These are phyloP conservation scores for Laticauda laticaudata DNA, from an alignment of 2,113 vertebrate species.

Conservation along the genomic window DNA sequence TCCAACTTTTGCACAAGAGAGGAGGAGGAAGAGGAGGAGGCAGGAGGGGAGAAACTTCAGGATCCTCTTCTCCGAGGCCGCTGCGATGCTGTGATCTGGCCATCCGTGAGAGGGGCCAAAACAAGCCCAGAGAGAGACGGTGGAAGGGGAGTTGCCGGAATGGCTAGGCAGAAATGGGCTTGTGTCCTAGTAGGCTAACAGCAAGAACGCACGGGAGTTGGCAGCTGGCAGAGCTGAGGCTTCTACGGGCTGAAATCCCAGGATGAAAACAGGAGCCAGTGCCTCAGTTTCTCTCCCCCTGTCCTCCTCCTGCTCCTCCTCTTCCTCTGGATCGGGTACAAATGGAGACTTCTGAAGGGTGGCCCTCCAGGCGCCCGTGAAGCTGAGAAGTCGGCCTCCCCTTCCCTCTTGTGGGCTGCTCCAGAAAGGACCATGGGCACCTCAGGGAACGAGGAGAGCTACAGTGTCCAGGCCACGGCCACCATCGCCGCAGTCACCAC, in stretches of 20 bases:
- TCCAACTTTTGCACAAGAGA: slow-evolving; percentile 8
- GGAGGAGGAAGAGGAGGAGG: too few species aligned
- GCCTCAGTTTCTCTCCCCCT: not conserved
- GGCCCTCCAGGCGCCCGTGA: not conserved
- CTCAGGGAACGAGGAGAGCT: slow-evolving; percentile 55
- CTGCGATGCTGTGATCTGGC: not conserved
- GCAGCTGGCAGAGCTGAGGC: not conserved
- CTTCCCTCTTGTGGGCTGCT: too few species aligned
- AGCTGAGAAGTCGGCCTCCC: not conserved
- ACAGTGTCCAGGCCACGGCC: slow-evolving; percentile 78
- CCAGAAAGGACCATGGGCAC: not conserved
- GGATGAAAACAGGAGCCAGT: not conserved
- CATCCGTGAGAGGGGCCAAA: too few species aligned
- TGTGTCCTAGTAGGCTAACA: not conserved
- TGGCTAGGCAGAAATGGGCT: not conserved
- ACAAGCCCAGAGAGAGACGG: not conserved
- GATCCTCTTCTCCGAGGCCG: not conserved
- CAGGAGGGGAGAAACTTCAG: not conserved
- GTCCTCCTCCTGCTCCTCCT: not conserved
- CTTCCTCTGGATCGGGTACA: not conserved
- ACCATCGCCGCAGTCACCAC: slow-evolving; percentile 81
- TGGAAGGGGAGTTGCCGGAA: not conserved
- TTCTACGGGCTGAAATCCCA: not conserved
- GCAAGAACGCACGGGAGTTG: not conserved
- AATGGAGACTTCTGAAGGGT: not conserved